Evolutionary conservation across 2,113 vertebrate genomes (phyloP).

Genomic region (Larimichthys polyactis): DNA sequence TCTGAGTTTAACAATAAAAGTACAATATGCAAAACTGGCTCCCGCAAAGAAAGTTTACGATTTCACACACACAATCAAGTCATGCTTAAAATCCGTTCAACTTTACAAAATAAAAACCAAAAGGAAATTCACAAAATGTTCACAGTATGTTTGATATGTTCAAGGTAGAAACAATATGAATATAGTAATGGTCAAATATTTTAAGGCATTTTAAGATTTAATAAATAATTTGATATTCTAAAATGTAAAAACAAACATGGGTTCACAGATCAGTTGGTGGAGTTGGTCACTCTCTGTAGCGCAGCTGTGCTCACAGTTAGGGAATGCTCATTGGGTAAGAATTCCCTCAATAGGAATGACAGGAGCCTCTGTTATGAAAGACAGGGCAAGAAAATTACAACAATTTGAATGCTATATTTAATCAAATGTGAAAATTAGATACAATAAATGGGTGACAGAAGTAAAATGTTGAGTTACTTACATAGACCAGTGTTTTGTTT

Average conservation of each 20-base stretch:
- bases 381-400: not conserved
- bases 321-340: slow-evolving; percentile 74
- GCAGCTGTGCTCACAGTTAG: slow-evolving; percentile 50
- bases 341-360: slow-evolving; percentile 73
- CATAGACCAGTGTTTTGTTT: slow-evolving; percentile 85
- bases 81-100: not conserved
- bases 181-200: slow-evolving; percentile 3
- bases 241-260: slow-evolving; percentile 41
- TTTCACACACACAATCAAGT: not conserved
- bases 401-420: not conserved
- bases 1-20: slow-evolving; percentile 19
- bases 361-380: slow-evolving; percentile 77
- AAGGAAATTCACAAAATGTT: slow-evolving; percentile 27
- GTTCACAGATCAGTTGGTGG: slow-evolving; percentile 52
- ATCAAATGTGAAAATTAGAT: not conserved
- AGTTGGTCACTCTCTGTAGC: slow-evolving; percentile 64
- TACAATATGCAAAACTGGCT: not conserved
- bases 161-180: slow-evolving; percentile 44
- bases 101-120: slow-evolving; percentile 2
- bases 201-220: slow-evolving; percentile 46
- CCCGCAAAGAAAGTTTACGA: not conserved
- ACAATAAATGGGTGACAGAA: not conserved
- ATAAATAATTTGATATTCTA: slow-evolving; percentile 58
- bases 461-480: slow-evolving; percentile 63
- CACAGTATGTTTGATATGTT: slow-evolving; percentile 44